Conservation (phyloP, 1,140 invertebrate species). For the Euwallacea fornicatus region DNA sequence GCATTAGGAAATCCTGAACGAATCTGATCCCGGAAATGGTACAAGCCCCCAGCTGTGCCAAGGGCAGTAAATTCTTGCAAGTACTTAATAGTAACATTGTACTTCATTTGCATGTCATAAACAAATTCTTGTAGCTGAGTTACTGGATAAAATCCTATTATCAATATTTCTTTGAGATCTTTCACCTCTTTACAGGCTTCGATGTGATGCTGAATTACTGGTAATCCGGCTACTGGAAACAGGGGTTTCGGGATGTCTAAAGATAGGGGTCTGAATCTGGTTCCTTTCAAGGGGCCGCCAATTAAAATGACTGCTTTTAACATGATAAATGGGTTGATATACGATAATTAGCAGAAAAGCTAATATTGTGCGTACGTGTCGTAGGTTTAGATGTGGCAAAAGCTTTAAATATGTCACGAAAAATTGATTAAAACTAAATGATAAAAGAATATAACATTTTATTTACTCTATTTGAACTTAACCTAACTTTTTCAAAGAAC, state of each 20-base stretch:
- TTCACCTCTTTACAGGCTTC: conserved; percentile 84
- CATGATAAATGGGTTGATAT: conserved; percentile 52
- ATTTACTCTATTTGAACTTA: no score
- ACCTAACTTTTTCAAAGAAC: no score
- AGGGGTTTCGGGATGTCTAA: conserved; percentile 95
- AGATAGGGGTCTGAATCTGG: conserved; percentile 93
- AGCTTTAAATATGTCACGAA: no score
- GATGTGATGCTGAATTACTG: conserved; percentile 96
- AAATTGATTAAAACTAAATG: no score
- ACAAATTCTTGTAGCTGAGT: conserved; percentile 85
- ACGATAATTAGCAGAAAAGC: no score
- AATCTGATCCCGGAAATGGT: conserved; percentile 97
- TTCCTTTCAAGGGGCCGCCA: conserved; percentile 80
- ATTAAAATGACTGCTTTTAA: conserved; percentile 77
- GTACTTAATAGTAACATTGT: conserved; percentile 85
- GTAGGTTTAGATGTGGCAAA: no score
- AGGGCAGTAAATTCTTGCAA: conserved; percentile 93
- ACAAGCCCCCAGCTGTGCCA: conserved; percentile 96
- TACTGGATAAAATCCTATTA: conserved; percentile 90
- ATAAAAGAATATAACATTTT: no score
- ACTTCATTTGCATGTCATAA: conserved; percentile 77
- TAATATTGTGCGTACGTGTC: no score
- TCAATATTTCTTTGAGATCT: conserved; percentile 85
- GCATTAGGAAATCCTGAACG: conserved; percentile 82
- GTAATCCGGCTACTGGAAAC: conserved; percentile 94